phyloP scores from a whole-genome alignment of 2,888 invertebrate species.

The Phyllotreta striolata region DNA sequence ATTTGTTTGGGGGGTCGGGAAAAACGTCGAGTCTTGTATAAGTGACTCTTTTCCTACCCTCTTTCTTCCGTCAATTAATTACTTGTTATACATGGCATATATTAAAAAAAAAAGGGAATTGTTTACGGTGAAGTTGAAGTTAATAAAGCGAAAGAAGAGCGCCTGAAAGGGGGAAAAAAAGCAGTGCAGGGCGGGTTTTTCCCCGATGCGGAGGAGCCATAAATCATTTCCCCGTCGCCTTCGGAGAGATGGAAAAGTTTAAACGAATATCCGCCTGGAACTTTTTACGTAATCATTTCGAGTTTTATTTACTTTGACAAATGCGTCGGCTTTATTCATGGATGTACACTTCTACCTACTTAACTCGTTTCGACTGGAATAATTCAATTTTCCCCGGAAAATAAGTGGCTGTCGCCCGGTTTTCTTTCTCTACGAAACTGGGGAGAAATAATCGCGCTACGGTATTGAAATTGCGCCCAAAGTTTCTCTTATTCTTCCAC shows the following conservation, averaged over 20 bases:
- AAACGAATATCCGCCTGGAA: conserved; percentile 52
- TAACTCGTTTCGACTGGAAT: conserved; percentile 33
- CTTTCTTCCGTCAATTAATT: too few species aligned
- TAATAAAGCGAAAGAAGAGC: too few species aligned
- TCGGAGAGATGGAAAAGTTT: conserved; percentile 51
- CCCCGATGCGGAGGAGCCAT: conserved; percentile 48
- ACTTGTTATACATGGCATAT: too few species aligned
- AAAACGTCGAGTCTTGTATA: conserved; percentile 17
- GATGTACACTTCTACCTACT: conserved; percentile 34
- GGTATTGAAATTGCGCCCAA: too few species aligned
- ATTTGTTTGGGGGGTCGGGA: not conserved
- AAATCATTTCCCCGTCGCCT: conserved; percentile 53
- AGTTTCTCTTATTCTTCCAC: too few species aligned
- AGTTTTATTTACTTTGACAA: conserved; percentile 34
- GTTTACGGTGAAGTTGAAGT: too few species aligned
- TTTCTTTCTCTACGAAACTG: conserved; percentile 7
- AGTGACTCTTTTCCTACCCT: not conserved
- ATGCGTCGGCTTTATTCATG: conserved; percentile 33
- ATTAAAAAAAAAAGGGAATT: too few species aligned
- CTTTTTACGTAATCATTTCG: conserved; percentile 44
- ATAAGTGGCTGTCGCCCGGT: conserved; percentile 30
- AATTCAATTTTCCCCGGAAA: conserved; percentile 31
- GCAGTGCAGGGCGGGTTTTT: conserved; percentile 35
- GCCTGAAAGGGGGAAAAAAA: conserved; percentile 21
- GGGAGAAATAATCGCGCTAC: too few species aligned